Percentiles rank a stretch among this genome's conserved stretches.
Evolutionary conservation across 2,888 invertebrate genomes (phyloP).

Genomic region (Pristionchus arcanus): DNA sequence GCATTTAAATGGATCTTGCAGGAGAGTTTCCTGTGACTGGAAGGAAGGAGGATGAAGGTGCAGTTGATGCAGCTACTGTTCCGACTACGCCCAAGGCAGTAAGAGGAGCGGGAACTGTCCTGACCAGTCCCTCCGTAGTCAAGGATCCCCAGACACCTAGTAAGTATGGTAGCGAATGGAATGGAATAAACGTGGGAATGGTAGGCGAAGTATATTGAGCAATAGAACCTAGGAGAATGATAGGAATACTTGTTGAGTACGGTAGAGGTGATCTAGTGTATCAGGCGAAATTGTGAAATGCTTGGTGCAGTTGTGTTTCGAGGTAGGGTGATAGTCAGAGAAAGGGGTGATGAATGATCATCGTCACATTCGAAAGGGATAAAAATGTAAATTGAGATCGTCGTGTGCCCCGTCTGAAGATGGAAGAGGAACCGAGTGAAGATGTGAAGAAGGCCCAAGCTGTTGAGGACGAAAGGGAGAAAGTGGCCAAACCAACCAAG

Average conservation of each 20-base stretch:
- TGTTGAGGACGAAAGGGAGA: background rate
- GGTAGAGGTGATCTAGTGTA: background rate
- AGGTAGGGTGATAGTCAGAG: background rate
- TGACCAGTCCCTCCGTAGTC: background rate
- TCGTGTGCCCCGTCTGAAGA: conserved; percentile 19
- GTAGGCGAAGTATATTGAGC: background rate
- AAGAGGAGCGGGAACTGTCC: background rate
- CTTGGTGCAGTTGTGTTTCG: background rate
- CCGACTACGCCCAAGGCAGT: background rate
- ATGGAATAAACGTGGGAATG: background rate
- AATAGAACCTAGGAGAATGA: too few species aligned
- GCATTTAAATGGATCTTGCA: too few species aligned
- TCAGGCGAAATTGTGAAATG: background rate
- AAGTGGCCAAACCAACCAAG: background rate
- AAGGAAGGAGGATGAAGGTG: background rate
- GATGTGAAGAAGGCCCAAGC: conserved; percentile 5
- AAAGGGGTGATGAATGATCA: background rate
- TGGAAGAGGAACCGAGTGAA: background rate
- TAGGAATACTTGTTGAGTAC: background rate
- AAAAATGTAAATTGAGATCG: background rate
- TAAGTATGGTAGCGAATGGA: background rate
- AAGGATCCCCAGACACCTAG: background rate
- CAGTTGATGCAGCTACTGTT: background rate
- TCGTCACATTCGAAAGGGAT: background rate
- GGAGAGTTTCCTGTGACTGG: too few species aligned